phyloP scores from a whole-genome alignment of 2,888 invertebrate species.

The Oligia latruncula region DNA sequence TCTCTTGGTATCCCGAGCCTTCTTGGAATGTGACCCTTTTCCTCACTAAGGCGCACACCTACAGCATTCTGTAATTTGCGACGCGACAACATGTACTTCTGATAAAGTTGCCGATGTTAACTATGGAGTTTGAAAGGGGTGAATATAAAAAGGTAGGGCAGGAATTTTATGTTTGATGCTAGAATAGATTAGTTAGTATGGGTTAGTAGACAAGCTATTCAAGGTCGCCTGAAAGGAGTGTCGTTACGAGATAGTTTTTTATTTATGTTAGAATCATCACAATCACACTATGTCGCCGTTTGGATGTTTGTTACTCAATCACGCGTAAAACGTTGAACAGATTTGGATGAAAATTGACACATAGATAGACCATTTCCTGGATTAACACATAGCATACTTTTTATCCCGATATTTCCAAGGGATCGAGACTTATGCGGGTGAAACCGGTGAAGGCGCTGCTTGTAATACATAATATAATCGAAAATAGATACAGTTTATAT shows the following conservation, averaged over 20 bases:
- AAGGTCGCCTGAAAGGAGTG: not conserved
- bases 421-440: no score
- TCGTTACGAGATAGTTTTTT: not conserved
- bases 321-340: no score
- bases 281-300: no score
- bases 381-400: no score
- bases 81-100: slow-evolving; percentile 61
- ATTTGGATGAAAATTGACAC: no score
- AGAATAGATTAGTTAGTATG: slow-evolving; percentile 6
- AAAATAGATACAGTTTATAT: not conserved
- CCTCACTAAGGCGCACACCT: slow-evolving; percentile 57
- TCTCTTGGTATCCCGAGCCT: slow-evolving; percentile 35
- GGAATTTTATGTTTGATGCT: slow-evolving; percentile 37
- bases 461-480: not conserved
- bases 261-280: not conserved
- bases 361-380: no score
- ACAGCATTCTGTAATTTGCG: slow-evolving; percentile 63
- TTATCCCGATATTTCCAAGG: no score
- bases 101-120: slow-evolving; percentile 55
- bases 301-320: no score
- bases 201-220: no score
- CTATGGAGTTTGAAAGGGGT: slow-evolving; percentile 42
- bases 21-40: slow-evolving; percentile 65
- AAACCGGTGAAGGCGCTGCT: no score
- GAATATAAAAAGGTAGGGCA: slow-evolving; percentile 49